phyloP scores from a whole-genome alignment of 2,888 invertebrate genomes.

The Lymantria dispar region DNA sequence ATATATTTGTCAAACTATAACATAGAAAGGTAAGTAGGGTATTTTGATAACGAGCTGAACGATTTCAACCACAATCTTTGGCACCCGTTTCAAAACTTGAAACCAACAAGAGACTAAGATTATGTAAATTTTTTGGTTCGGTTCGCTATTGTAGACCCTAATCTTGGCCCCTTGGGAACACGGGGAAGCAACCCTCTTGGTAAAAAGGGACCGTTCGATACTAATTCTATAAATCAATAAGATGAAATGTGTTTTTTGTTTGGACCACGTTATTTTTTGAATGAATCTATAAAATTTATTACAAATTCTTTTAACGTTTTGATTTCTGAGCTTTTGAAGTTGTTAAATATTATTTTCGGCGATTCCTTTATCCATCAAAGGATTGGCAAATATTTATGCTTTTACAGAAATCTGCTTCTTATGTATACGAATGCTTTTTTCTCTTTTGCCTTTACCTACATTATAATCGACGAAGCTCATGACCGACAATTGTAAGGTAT shows the following conservation, averaged over 20 bases:
- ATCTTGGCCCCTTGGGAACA: conserved; percentile 42
- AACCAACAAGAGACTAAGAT: conserved; percentile 35
- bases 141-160: conserved; percentile 53
- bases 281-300: too few species aligned
- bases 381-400: too few species aligned
- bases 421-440: too few species aligned
- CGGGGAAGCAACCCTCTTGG: conserved; percentile 25
- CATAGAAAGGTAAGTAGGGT: conserved; percentile 22
- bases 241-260: not conserved
- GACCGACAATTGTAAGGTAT: too few species aligned
- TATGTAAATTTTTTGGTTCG: conserved; percentile 57
- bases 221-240: conserved; percentile 60
- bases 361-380: too few species aligned
- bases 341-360: too few species aligned
- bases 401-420: too few species aligned
- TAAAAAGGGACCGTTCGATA: conserved; percentile 38
- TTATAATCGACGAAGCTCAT: too few species aligned
- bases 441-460: too few species aligned
- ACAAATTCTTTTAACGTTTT: too few species aligned
- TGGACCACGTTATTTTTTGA: not conserved
- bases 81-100: conserved; percentile 28
- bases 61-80: conserved; percentile 29
- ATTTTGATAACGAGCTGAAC: conserved; percentile 23
- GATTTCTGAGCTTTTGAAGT: too few species aligned
- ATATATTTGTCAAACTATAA: conserved; percentile 8